phyloP scores from a whole-genome alignment of 1,140 invertebrate species.

The Pentalonia nigronervosa region DNA sequence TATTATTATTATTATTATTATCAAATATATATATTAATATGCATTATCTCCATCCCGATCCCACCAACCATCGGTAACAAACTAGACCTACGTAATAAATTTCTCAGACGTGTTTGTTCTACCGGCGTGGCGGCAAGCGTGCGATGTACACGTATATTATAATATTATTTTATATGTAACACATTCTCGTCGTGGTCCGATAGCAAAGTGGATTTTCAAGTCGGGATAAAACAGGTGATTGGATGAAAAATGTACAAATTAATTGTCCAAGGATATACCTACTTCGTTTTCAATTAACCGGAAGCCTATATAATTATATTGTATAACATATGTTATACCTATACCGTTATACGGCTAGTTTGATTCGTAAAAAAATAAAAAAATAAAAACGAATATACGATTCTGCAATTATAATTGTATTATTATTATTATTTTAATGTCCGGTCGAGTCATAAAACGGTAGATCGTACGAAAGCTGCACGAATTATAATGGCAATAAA shows the following conservation, averaged over 20 bases:
- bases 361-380: slow-evolving; percentile 17
- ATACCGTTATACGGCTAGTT: not conserved
- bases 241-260: not conserved
- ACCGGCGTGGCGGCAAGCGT: not conserved
- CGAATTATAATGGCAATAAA: not conserved
- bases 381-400: not conserved
- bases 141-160: not conserved
- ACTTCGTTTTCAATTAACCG: not conserved
- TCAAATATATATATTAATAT: not conserved
- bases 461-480: not conserved
- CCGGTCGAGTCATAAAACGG: not conserved
- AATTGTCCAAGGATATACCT: not conserved
- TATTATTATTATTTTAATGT: not conserved
- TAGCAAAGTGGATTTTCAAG: not conserved
- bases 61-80: not conserved
- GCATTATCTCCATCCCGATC: not conserved
- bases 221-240: not conserved
- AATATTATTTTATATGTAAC: slow-evolving; percentile 13
- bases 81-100: slow-evolving; percentile 21
- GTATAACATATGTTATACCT: not conserved
- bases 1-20: slow-evolving; percentile 9
- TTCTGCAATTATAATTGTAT: slow-evolving; percentile 9
- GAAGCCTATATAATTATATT: not conserved
- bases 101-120: slow-evolving; percentile 27
- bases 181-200: not conserved